Conservation (phyloP, 2,888 invertebrate genomes). For the Macrophya annulata region DNA sequence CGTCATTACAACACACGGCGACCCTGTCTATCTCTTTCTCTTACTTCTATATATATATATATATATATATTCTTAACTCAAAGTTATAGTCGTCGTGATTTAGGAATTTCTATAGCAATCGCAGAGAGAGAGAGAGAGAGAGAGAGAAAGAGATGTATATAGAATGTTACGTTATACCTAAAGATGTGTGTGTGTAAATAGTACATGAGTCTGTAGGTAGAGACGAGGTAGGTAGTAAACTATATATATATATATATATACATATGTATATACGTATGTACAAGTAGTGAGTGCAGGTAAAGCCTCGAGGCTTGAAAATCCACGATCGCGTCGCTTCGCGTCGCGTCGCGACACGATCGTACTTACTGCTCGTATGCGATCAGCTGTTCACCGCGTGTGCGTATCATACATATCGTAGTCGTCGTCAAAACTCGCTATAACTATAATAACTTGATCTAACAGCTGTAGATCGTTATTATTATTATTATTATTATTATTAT, state of each 20-base stretch:
- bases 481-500: neutral
- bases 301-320: constrained; percentile 10
- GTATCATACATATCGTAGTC: neutral
- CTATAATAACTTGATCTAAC: neutral
- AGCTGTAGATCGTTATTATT: neutral
- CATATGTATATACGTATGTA: neutral
- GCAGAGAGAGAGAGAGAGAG: neutral
- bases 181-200: neutral
- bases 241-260: neutral
- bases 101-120: neutral
- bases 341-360: neutral
- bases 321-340: neutral
- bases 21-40: neutral
- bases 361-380: neutral
- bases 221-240: no score
- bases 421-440: neutral
- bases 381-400: constrained; percentile 47
- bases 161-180: neutral
- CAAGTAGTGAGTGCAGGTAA: neutral
- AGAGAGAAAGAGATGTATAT: neutral
- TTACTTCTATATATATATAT: neutral
- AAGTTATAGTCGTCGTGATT: neutral
- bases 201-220: neutral
- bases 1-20: neutral
- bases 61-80: neutral